Conservation (phyloP, 64 coral and sea anemone species). For the Stylophora pistillata region DNA sequence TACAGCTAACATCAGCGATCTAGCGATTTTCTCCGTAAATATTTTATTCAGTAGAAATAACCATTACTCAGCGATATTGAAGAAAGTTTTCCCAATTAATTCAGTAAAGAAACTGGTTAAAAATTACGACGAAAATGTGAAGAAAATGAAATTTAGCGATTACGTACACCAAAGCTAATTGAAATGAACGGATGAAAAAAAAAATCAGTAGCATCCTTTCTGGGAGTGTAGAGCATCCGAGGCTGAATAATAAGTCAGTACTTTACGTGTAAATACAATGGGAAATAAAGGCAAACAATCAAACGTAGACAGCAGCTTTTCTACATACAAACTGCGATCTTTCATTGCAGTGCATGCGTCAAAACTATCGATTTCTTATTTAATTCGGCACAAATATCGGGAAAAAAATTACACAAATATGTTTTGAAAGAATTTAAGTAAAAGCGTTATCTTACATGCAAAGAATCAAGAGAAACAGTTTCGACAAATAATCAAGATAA, state of each 20-base stretch:
- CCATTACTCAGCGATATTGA: no score
- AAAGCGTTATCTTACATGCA: neutral
- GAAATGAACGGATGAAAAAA: no score
- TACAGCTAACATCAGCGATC: no score
- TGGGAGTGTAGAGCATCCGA: no score
- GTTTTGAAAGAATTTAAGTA: neutral
- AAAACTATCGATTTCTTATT: constrained; percentile 14
- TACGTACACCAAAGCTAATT: neutral
- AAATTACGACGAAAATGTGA: no score
- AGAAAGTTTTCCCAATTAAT: no score
- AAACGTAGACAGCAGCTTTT: neutral
- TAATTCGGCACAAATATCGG: neutral
- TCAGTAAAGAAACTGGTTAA: no score
- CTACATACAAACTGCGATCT: neutral
- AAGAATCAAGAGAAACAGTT: neutral
- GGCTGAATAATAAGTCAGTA: neutral
- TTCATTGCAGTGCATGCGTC: neutral
- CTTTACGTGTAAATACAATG: constrained; percentile 2
- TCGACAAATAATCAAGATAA: neutral
- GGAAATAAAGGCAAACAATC: constrained; percentile 9
- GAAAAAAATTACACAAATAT: neutral
- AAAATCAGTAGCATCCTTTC: no score
- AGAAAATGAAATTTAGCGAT: no score
- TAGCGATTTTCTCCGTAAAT: no score
- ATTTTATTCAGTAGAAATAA: no score